These are phyloP conservation scores for Noctua janthe DNA, from an alignment of 2,888 invertebrate genomes.

Conservation along the genomic window DNA sequence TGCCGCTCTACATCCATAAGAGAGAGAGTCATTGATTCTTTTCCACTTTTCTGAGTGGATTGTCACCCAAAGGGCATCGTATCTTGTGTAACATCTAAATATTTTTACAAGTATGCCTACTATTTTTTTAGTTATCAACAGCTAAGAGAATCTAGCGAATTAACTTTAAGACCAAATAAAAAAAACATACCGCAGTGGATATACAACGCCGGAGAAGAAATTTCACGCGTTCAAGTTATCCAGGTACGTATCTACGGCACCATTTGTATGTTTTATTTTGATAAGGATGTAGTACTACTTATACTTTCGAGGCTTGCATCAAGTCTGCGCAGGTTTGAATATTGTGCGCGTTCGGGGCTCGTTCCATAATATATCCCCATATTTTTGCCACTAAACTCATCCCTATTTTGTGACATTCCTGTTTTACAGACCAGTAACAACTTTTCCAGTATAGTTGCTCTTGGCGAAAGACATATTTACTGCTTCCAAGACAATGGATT, in stretches of 20 bases:
- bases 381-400: not conserved
- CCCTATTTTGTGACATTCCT: not conserved
- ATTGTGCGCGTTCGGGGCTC: not conserved
- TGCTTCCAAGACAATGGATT: constrained; percentile 95
- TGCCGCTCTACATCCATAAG: not conserved
- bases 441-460: constrained; percentile 93
- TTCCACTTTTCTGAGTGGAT: not conserved
- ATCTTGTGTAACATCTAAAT: not conserved
- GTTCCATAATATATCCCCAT: not conserved
- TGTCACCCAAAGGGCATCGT: not conserved
- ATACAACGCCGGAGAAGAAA: constrained; percentile 95
- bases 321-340: not conserved
- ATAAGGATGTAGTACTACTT: not conserved
- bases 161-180: constrained; percentile 90
- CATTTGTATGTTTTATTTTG: not conserved
- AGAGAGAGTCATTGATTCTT: not conserved
- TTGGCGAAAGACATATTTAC: constrained; percentile 96
- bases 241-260: constrained; percentile 71
- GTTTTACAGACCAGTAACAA: constrained; percentile 89
- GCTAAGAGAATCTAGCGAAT: constrained; percentile 93
- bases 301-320: not conserved
- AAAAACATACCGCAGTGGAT: constrained; percentile 94
- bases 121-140: constrained; percentile 92
- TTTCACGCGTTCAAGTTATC: constrained; percentile 92
- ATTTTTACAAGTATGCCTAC: no score